Evolutionary conservation across 2,888 invertebrate species (phyloP).

Genomic region (Timandra comae): DNA sequence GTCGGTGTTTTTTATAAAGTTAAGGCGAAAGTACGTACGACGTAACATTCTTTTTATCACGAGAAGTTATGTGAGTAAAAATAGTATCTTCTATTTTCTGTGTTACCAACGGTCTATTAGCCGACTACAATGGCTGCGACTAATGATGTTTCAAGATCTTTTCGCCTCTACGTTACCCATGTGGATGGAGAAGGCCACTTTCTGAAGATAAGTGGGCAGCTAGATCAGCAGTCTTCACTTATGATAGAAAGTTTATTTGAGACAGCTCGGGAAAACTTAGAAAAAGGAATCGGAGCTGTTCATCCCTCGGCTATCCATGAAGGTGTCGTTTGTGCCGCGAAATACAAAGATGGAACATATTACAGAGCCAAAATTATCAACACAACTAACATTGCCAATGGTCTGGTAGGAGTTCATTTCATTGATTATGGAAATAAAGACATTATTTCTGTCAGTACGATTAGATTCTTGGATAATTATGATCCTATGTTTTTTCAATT

Average conservation of each 20-base stretch:
- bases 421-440: conserved; percentile 82
- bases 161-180: conserved; percentile 78
- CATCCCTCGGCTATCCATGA: conserved; percentile 65
- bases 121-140: conserved; percentile 48
- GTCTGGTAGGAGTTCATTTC: conserved; percentile 80
- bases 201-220: conserved; percentile 84
- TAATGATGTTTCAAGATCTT: conserved; percentile 48
- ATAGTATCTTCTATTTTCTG: conserved; percentile 15
- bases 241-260: conserved; percentile 74
- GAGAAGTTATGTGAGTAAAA: conserved; percentile 46
- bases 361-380: conserved; percentile 79
- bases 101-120: conserved; percentile 12
- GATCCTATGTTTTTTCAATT: conserved; percentile 65
- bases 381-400: conserved; percentile 59
- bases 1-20: conserved; percentile 45
- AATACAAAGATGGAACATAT: conserved; percentile 80
- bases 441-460: conserved; percentile 74
- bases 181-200: conserved; percentile 82
- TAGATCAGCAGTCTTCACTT: conserved; percentile 74
- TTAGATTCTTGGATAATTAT: conserved; percentile 75
- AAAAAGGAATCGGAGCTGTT: conserved; percentile 63
- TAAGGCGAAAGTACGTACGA: conserved; percentile 38
- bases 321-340: conserved; percentile 79
- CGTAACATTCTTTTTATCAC: conserved; percentile 26
- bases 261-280: conserved; percentile 52